Conservation (phyloP, 2,888 invertebrate species). For the Periphyllus acericola region DNA sequence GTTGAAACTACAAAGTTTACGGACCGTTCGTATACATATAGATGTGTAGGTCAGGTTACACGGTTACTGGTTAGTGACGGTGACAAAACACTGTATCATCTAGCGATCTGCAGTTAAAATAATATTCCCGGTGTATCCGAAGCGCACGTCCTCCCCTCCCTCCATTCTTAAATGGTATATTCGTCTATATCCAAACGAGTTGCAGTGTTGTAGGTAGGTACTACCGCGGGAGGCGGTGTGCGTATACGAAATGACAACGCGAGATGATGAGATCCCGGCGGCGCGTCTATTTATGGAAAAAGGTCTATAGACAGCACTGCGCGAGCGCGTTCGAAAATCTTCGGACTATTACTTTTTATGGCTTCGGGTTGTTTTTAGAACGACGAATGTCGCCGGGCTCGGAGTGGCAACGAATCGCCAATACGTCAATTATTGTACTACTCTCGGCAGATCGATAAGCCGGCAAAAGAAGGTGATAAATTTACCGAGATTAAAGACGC, state of each 20-base stretch:
- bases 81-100: not conserved
- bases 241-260: conserved; percentile 24
- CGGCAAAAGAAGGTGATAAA: not conserved
- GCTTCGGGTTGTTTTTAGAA: conserved; percentile 49
- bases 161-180: not conserved
- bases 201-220: not conserved
- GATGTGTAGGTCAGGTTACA: not conserved
- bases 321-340: conserved; percentile 31
- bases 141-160: not conserved
- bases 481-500: not conserved
- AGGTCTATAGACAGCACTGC: conserved; percentile 33
- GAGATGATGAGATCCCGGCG: not conserved
- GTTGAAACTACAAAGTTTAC: not conserved
- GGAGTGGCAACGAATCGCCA: not conserved
- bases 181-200: not conserved
- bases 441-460: not conserved
- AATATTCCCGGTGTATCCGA: not conserved
- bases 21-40: not conserved
- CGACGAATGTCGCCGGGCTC: conserved; percentile 35
- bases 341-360: conserved; percentile 42
- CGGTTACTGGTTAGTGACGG: not conserved
- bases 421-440: not conserved
- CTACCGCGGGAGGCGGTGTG: not conserved
- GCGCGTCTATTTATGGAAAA: conserved; percentile 51
- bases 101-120: not conserved